Base-by-base conservation (phyloP, 2,113 vertebrate genomes). In the Amblyopsis rosae region DNA sequence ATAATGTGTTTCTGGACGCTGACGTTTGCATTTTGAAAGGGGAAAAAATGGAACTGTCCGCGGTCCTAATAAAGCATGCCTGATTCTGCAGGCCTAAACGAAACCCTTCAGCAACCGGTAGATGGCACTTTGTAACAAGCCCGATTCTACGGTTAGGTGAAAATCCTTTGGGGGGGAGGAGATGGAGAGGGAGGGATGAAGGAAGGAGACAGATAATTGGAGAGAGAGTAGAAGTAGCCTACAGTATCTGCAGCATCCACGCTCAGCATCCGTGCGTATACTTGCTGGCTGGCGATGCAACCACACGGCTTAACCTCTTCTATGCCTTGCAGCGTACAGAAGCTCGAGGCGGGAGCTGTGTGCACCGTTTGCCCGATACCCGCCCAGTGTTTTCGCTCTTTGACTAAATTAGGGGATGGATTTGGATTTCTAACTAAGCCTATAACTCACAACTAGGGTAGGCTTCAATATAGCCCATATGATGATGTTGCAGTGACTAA, bases 401-500 rank as follows among this genome's bases (percentile, higher is more conserved):
- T 46, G 17, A 59, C 55, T 61, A 47, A 76, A 45, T 56, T 56
- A 51, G 41, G 45, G 17, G 54, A 26, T 58, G 59, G 17, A 48
- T 75, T 49, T 61, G 60, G 77, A 73, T 61, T 19, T 65, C 59
- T 2, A 56, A 56, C 26, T 17, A 50, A 61, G 16, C 60, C 59
- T 59, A 15, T 49, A 72, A 77, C 63, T 86, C 76, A 1, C 62
- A 16, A 54, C 32, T 13, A 32, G n/a, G 67, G 53, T 26, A 51
- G 75, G 70, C 57, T 32, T 56, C n/a, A 26, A 72, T 26, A 45
- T 32, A 49, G 55, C 59, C 3, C 11, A 17, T 76, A 10, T 47
- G 80, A 81, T 61, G 78, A 87, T 87, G 87, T 80, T 89, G 85
- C 86, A 84, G 83, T 82, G 81, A 85, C 57, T 70, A 65, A 58